A percentile compares a stretch with the other conserved stretches of the same genome.
phyloP scores from a whole-genome alignment of 2,888 invertebrate species.

The Julus scanicus region DNA sequence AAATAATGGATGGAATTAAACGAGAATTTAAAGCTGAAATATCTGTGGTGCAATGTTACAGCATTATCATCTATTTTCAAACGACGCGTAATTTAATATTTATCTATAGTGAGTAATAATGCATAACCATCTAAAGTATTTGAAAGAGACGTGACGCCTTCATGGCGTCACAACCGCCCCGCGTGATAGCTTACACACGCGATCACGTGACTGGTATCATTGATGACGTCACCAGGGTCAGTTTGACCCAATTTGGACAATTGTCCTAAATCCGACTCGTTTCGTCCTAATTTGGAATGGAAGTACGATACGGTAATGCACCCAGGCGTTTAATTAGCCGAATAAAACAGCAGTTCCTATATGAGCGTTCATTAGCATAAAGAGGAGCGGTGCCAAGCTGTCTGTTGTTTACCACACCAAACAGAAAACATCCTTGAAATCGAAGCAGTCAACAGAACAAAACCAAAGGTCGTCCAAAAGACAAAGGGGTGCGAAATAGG shows the following conservation, averaged over 20 bases:
- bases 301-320: background rate
- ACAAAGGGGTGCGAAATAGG: slow-evolving; percentile 1
- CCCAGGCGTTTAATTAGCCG: background rate
- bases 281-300: background rate
- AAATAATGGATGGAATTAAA: too few species aligned
- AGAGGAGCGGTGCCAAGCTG: slow-evolving; percentile 17
- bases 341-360: background rate
- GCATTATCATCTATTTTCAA: too few species aligned
- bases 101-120: too few species aligned
- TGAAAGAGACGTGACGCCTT: background rate
- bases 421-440: background rate
- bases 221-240: background rate
- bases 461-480: background rate
- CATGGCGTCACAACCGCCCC: background rate
- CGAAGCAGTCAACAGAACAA: background rate
- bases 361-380: slow-evolving; percentile 10
- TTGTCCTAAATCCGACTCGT: background rate
- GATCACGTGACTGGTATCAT: background rate
- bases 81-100: too few species aligned
- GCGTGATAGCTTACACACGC: background rate
- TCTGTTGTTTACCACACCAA: background rate
- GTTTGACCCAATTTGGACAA: background rate
- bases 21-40: too few species aligned
- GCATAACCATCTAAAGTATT: too few species aligned
- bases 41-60: too few species aligned